These are phyloP conservation scores for Sinella curviseta DNA, from an alignment of 1,140 invertebrate genomes.

Conservation along the genomic window DNA sequence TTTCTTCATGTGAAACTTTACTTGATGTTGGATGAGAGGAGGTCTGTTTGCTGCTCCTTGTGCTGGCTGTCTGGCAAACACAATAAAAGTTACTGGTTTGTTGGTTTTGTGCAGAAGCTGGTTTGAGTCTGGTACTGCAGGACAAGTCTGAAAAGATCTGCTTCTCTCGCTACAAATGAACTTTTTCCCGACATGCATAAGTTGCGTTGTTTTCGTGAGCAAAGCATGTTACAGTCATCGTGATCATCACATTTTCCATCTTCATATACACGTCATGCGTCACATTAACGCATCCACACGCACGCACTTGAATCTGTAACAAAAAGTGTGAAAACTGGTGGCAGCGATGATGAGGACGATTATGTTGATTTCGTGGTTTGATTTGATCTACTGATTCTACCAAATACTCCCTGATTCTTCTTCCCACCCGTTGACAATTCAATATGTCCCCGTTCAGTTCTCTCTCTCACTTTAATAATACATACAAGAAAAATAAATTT, in stretches of 20 bases:
- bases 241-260: not conserved
- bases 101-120: not conserved
- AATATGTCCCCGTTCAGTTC: not conserved
- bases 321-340: conserved; percentile 7
- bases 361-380: conserved; percentile 17
- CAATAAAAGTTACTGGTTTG: not conserved
- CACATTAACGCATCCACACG: conserved; percentile 15
- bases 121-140: not conserved
- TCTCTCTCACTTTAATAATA: not conserved
- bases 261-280: conserved; percentile 2
- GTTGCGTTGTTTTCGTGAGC: not conserved
- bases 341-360: not conserved
- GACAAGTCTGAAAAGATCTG: not conserved
- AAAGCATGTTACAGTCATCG: not conserved
- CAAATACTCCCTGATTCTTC: not conserved
- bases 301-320: not conserved
- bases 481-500: not conserved
- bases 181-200: not conserved
- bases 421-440: not conserved
- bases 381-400: not conserved
- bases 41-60: not conserved
- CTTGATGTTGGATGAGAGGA: not conserved
- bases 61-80: not conserved
- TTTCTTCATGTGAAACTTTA: not conserved
- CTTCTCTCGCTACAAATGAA: not conserved